phyloP scores from a whole-genome alignment of 2,888 invertebrate genomes.

The Drosophila anomalata region DNA sequence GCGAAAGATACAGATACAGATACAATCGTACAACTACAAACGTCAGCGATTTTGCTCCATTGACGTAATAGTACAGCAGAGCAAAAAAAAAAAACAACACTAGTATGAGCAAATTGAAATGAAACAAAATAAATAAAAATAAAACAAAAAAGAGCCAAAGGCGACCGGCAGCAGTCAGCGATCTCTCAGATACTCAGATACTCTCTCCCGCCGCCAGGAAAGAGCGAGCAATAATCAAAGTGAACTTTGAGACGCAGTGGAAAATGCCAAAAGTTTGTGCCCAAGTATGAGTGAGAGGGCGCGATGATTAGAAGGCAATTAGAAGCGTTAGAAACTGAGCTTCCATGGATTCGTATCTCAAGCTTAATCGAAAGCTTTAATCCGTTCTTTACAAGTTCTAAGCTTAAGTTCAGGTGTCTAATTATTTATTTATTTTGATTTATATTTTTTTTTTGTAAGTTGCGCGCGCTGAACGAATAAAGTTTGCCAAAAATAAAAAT shows the following conservation, averaged over 20 bases:
- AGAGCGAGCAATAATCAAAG: constrained; percentile 25
- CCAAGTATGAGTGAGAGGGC: constrained; percentile 18
- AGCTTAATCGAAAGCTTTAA: constrained; percentile 4
- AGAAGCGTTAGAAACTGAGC: constrained; percentile 35
- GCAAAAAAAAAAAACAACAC: constrained; percentile 34
- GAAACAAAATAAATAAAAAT: constrained; percentile 74
- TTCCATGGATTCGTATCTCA: constrained; percentile 1
- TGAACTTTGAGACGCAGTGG: constrained; percentile 77
- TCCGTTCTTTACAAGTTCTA: background rate
- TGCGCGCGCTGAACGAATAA: constrained; percentile 63
- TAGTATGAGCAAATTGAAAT: constrained; percentile 73
- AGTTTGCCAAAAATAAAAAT: constrained; percentile 69
- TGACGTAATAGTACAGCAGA: constrained; percentile 73
- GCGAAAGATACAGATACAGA: constrained; percentile 31
- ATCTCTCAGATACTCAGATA: constrained; percentile 36
- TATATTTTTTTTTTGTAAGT: constrained; percentile 41
- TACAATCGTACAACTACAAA: constrained; percentile 47
- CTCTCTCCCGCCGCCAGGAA: constrained; percentile 10
- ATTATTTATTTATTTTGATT: background rate
- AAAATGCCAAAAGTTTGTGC: constrained; percentile 67
- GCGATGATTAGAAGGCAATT: constrained; percentile 39
- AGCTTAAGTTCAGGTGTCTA: background rate
- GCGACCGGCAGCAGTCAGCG: constrained; percentile 35
- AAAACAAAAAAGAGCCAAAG: constrained; percentile 5
- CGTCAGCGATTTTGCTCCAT: constrained; percentile 72